Evolutionary conservation across 2,113 vertebrate genomes (phyloP), one percentile per base, ranked within the genome.

Genomic region (Microcebus griseorufus): DNA sequence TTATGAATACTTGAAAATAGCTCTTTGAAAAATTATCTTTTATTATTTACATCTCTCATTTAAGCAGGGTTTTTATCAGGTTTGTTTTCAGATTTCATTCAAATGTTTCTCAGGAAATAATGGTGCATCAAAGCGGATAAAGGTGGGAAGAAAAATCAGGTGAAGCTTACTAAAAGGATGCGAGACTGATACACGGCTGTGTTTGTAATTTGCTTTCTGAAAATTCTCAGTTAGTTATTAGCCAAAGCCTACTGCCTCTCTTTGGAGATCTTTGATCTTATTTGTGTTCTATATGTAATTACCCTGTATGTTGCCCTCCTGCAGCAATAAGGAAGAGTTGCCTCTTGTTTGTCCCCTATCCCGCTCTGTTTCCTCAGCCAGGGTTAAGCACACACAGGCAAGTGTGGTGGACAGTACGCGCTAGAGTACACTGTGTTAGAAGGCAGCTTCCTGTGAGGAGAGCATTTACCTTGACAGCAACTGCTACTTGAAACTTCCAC

Each of bases 11-110:
- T 87, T 91, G 32, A 84, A 83, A 94, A 84, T 53, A 65, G 3
- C 60, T 93, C 32, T 82, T 83, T 3, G 60, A 78, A 80, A 92
- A 64, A 8, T 53, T 72, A 60, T 3, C 11, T 79, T 73, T 67
- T 86, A 78, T 72, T 53, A 42, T 73, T 94, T 80, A 51, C 6
- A 67, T 72, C 23, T 79, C 20, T 75, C 45, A 90, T 91, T 93
- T 51, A 51, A 83, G 88, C 70, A 62, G n/a, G 70, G 32, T 1
- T 62, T 95, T 72, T 79, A 69, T 72, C 29, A 73, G n/a, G n/a
- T 79, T 95, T 88, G 73, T 89, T 95, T 64, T 34, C 48, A 93
- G 64, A 60, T 88, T 93, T 92, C 55, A 65, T 48, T 86, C 73
- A 78, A 55, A 72, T 23, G 6, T 32, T 86, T 88, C 88, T 67